These are phyloP conservation scores for Coecobrya sp. DNA, from an alignment of 2,888 invertebrate genomes.

Conservation along the genomic window DNA sequence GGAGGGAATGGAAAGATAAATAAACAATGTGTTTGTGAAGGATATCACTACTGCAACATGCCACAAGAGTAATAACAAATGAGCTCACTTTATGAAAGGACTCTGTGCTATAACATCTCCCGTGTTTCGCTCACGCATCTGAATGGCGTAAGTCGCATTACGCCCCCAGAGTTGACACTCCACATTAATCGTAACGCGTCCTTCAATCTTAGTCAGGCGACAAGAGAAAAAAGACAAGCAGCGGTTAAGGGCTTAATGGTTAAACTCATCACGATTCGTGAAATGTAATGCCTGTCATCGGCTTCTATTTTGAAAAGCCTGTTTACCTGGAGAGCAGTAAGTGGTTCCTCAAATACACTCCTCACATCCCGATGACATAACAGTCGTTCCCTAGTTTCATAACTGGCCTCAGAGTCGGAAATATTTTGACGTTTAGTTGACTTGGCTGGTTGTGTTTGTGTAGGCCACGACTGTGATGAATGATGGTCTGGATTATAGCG, in stretches of 20 bases:
- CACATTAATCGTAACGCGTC: conserved; percentile 82
- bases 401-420: conserved; percentile 57
- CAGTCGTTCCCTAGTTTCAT: conserved; percentile 46
- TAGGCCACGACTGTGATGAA: conserved; percentile 64
- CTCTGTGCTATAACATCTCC: conserved; percentile 84
- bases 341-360: conserved; percentile 82
- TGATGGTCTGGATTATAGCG: conserved; percentile 77
- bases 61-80: too few relatives aligned
- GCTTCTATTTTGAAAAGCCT: not conserved
- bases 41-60: too few relatives aligned
- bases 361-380: conserved; percentile 82
- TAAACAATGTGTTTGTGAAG: not conserved
- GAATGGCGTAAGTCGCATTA: conserved; percentile 84
- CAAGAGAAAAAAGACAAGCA: conserved; percentile 37
- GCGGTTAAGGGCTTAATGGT: conserved; percentile 8
- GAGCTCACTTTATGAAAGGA: conserved; percentile 77
- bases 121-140: conserved; percentile 81
- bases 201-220: conserved; percentile 82
- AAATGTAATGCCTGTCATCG: conserved; percentile 26
- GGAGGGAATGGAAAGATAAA: not conserved
- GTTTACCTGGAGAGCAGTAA: conserved; percentile 84
- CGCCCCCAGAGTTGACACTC: conserved; percentile 85
- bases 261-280: conserved; percentile 23
- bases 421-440: conserved; percentile 57
- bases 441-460: conserved; percentile 54